Conservation (phyloP, 2,888 invertebrate species). For the Orthosia gracilis region DNA sequence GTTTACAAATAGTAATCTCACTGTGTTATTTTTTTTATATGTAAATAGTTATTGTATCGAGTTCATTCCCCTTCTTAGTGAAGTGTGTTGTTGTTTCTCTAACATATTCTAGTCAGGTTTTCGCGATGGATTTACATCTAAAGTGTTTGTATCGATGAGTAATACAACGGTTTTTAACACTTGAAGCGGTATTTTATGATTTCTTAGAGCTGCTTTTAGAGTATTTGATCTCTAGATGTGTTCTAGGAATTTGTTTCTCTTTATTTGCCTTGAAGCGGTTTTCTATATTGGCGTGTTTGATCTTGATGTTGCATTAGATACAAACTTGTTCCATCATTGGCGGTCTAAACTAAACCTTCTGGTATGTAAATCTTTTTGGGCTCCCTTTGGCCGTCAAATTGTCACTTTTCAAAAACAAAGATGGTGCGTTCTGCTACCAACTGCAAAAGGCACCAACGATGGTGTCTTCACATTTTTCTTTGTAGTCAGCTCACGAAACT, state of each 20-base stretch:
- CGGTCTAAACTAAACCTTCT: too few species aligned
- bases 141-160: conserved; percentile 57
- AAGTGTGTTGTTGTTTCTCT: conserved; percentile 61
- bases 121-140: conserved; percentile 64
- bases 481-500: too few species aligned
- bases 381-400: too few species aligned
- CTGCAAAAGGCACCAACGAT: too few species aligned
- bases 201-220: conserved; percentile 20
- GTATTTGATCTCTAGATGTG: conserved; percentile 18
- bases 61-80: conserved; percentile 78
- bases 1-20: conserved; percentile 73
- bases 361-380: too few species aligned
- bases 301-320: not conserved
- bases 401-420: too few species aligned
- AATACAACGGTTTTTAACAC: conserved; percentile 47
- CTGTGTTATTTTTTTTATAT: conserved; percentile 73
- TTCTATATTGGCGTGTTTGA: conserved; percentile 9
- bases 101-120: conserved; percentile 74
- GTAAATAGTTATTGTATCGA: conserved; percentile 79
- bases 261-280: conserved; percentile 24
- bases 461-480: too few species aligned
- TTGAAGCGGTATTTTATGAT: conserved; percentile 44
- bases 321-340: too few species aligned
- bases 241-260: conserved; percentile 26
- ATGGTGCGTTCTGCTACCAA: not conserved